Conservation (phyloP, 2,797 vertebrate species). For the Falco biarmicus region DNA sequence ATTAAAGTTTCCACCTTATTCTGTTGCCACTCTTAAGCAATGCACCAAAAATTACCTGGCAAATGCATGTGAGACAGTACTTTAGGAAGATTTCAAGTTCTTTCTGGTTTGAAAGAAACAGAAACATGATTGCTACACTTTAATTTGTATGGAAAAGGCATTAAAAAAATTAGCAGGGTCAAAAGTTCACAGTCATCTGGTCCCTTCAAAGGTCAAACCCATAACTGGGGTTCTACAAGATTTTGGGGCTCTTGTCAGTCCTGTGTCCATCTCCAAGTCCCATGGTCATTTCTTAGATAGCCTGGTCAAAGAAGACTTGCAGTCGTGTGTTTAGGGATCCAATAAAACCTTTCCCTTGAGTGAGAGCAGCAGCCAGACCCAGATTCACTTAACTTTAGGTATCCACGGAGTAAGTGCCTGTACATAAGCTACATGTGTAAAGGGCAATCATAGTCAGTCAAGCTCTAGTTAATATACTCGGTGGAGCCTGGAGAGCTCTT, state of each 20-base stretch:
- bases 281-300: not conserved
- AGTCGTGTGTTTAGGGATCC: not conserved
- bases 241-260: not conserved
- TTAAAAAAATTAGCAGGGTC: not conserved
- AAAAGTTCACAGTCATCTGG: not conserved
- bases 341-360: not conserved
- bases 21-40: not conserved
- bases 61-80: not conserved
- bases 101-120: not conserved
- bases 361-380: not conserved
- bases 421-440: accelerated
- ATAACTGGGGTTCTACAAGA: not conserved
- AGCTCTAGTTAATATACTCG: not conserved
- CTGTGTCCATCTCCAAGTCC: not conserved
- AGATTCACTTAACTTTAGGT: not conserved
- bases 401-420: not conserved
- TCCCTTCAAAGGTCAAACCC: not conserved
- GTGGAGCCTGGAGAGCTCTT: not conserved
- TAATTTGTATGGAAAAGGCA: not conserved
- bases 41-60: not conserved
- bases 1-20: not conserved
- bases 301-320: not conserved
- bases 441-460: accelerated
- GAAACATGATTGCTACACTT: not conserved
- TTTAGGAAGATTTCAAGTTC: not conserved